Conservation (phyloP, 2,113 vertebrate genomes). For the Pantherophis guttatus region DNA sequence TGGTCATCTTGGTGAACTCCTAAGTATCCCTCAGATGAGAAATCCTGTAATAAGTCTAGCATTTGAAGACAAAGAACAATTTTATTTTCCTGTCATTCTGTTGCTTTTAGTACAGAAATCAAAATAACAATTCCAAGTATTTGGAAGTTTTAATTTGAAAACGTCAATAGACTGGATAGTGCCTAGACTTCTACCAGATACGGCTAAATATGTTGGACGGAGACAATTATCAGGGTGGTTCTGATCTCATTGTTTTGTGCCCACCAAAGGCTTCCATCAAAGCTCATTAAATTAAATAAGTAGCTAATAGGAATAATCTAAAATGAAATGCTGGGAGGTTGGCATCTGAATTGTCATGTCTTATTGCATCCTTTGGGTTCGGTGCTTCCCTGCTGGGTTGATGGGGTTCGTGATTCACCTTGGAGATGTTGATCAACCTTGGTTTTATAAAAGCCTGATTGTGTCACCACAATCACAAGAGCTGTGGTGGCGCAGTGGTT, state of each 20-base stretch:
- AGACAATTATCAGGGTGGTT: background rate
- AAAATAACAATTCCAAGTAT: background rate
- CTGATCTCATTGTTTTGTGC: background rate
- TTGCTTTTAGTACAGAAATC: background rate
- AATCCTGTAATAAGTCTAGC: background rate
- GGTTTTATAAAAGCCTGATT: background rate
- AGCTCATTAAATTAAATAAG: background rate
- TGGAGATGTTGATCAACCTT: background rate
- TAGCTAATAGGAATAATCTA: background rate
- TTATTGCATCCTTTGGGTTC: background rate
- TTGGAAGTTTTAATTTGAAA: background rate
- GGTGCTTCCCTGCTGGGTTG: background rate
- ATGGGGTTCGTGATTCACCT: background rate
- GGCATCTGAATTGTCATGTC: background rate
- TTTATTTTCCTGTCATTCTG: background rate
- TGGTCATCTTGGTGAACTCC: background rate
- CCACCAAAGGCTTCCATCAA: background rate
- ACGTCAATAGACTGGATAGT: background rate
- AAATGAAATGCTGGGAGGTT: background rate
- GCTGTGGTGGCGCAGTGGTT: too few relatives aligned
- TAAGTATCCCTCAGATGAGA: background rate
- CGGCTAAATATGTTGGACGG: background rate
- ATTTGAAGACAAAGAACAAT: background rate
- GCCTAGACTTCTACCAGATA: background rate
- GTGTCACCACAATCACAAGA: background rate